Evolutionary conservation across 2,888 invertebrate species (phyloP).

Genomic region (Hirtodrosophila cameraria): DNA sequence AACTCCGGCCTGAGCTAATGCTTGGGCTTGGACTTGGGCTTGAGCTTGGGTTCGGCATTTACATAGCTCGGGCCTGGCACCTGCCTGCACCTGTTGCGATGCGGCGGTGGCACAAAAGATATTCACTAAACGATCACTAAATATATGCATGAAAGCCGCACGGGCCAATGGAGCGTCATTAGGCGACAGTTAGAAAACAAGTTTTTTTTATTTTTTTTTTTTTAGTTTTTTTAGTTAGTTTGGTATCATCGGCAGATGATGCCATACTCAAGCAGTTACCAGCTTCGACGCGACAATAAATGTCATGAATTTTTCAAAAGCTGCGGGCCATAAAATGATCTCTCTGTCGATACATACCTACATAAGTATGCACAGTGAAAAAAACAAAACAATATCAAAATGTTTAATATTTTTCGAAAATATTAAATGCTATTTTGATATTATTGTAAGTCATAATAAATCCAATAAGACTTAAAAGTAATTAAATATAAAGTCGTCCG

Average conservation of each 20-base stretch:
- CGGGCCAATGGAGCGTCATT: slow-evolving; percentile 54
- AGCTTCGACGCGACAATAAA: slow-evolving; percentile 31
- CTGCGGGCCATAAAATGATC: slow-evolving; percentile 44
- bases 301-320: slow-evolving; percentile 43
- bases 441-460: too few species aligned
- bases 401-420: too few species aligned
- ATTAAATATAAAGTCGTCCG: too few species aligned
- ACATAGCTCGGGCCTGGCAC: not conserved
- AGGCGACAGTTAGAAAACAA: slow-evolving; percentile 60
- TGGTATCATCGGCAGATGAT: slow-evolving; percentile 32
- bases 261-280: slow-evolving; percentile 39
- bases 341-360: slow-evolving; percentile 28
- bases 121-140: slow-evolving; percentile 50
- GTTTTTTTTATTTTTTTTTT: slow-evolving; percentile 33
- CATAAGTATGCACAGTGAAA: not conserved
- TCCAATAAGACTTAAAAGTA: too few species aligned
- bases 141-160: slow-evolving; percentile 68
- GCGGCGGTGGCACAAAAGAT: slow-evolving; percentile 37
- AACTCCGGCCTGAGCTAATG: not conserved
- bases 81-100: slow-evolving; percentile 59
- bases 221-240: slow-evolving; percentile 12
- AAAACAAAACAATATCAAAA: too few species aligned
- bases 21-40: not conserved
- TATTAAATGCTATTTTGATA: too few species aligned
- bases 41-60: not conserved